Evolutionary conservation across 1,140 invertebrate species (phyloP).

Genomic region (Rhynchophorus ferrugineus): DNA sequence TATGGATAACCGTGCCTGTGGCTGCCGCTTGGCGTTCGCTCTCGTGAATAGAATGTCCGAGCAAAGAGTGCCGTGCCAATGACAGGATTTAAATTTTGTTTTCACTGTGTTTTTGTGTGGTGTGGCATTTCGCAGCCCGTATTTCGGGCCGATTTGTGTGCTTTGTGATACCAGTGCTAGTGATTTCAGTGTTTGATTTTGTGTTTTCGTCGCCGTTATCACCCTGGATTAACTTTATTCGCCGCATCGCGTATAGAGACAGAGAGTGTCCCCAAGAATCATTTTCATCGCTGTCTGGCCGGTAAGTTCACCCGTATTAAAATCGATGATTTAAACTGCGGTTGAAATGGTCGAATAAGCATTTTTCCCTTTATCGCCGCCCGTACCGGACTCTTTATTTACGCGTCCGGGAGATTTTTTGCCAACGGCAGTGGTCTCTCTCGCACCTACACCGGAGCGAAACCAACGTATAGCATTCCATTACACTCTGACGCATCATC

Average conservation of each 20-base stretch:
- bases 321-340: too few relatives aligned
- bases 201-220: constrained; percentile 4
- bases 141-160: constrained; percentile 14
- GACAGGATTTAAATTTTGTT: constrained; percentile 18
- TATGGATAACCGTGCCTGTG: constrained; percentile 18
- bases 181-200: constrained; percentile 16
- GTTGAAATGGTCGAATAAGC: too few relatives aligned
- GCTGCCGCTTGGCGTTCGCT: constrained; percentile 9
- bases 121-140: constrained; percentile 3
- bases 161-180: constrained; percentile 20
- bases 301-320: background rate
- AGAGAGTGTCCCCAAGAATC: background rate
- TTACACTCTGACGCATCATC: constrained; percentile 6
- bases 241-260: constrained; percentile 5
- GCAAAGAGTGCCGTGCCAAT: constrained; percentile 17
- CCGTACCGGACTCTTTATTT: too few relatives aligned
- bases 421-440: background rate
- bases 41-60: constrained; percentile 21
- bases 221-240: constrained; percentile 10
- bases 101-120: constrained; percentile 17
- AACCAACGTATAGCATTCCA: constrained; percentile 4
- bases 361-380: too few relatives aligned
- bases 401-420: background rate
- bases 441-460: background rate
- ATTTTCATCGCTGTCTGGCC: constrained; percentile 2